Evolutionary conservation across 2,888 invertebrate species (phyloP), one percentile per base, ranked within the genome.

Genomic region (Diploptera punctata): DNA sequence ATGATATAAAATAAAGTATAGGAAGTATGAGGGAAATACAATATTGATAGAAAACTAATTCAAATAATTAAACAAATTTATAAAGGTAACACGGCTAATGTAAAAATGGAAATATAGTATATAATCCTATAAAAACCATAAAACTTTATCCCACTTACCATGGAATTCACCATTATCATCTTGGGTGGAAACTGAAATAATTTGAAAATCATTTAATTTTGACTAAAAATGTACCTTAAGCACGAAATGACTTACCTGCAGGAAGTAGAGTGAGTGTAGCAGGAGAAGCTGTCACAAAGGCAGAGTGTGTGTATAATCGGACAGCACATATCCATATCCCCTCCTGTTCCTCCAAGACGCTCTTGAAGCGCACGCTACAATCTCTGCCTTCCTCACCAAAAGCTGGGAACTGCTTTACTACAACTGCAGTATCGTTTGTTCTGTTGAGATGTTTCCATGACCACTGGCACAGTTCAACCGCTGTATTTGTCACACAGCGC

Each of bases 301-400:
- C 77, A 29, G 82, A 81, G 19, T 77, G 78, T 0, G 79, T 77
- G 19, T 80, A 79, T 60, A 82, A 77, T 47, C 81, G 77, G 19
- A 82, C 81, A 7, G 81, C 81, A 73, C 82, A 83, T 13, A 80
- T 82, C 83, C 83, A 83, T n/a, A 82, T 76, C 1, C 83, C 83
- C 74, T 82, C 82, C 74, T 82, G 82, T 70, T 81, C 81, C 78
- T 81, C 80, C 47, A 81, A 71, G 29, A 82, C 80, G 71, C 80
- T 81, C 73, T 81, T 81, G 75, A 82, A 81, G 62, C 82, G 77
- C 52, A 82, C 80, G 52, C 82, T 82, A 76, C 83, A 83, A 74
- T 83, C 82, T 74, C 82, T 80, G 60, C 82, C 80, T 43, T 78
- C 76, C 67, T 82, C 81, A 70, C 79, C 80, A 75, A 79, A 80